Evolutionary conservation across 2,888 invertebrate genomes (phyloP).

Genomic region (Cynaeus angustus): DNA sequence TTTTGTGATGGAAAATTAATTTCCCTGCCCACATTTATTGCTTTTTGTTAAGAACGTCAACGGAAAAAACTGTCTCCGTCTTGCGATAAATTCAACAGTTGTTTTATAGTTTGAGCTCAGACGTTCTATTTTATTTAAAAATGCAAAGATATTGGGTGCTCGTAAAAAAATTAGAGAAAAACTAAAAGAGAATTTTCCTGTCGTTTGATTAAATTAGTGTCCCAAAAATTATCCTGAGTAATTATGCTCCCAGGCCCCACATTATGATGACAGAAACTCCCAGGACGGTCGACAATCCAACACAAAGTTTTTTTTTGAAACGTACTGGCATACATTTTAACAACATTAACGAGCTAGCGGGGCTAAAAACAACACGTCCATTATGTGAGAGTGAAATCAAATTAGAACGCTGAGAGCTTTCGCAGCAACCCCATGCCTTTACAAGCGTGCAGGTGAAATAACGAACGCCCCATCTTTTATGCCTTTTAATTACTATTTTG

Average conservation of each 20-base stretch:
- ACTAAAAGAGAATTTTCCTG: no score
- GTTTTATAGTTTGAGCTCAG: no score
- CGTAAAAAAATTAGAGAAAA: no score
- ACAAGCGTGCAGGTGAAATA: slow-evolving; percentile 48
- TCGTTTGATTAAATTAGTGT: slow-evolving; percentile 9
- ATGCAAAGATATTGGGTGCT: no score
- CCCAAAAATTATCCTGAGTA: slow-evolving; percentile 25
- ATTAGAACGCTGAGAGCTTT: slow-evolving; percentile 51
- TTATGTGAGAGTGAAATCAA: slow-evolving; percentile 52
- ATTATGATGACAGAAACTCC: slow-evolving; percentile 45
- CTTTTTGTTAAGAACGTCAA: no score
- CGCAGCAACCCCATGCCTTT: slow-evolving; percentile 39
- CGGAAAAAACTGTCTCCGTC: no score
- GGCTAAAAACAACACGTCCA: slow-evolving; percentile 54
- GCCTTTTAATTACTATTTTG: slow-evolving; percentile 48
- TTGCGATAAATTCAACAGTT: no score
- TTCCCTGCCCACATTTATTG: no score
- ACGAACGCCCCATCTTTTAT: slow-evolving; percentile 45
- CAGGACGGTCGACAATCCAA: slow-evolving; percentile 46
- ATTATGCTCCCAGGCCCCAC: slow-evolving; percentile 26
- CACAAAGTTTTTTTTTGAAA: slow-evolving; percentile 47
- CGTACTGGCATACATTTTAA: slow-evolving; percentile 50
- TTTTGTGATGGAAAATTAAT: no score
- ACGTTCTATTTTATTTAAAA: no score
- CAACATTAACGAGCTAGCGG: slow-evolving; percentile 52